Evolutionary conservation across 2,888 invertebrate species (phyloP).

Genomic region (Drosophila cognata): DNA sequence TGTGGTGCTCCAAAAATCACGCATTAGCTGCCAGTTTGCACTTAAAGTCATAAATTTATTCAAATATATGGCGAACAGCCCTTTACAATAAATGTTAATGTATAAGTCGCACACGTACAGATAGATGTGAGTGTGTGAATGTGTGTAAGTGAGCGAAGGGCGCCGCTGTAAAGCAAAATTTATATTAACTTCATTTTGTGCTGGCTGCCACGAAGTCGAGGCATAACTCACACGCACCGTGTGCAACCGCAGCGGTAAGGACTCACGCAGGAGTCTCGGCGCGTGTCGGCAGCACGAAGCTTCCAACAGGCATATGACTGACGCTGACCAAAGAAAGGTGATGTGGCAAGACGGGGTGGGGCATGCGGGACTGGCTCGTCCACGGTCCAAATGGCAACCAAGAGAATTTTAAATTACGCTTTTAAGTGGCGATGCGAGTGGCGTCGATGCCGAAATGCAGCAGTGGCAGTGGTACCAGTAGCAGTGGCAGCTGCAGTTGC

Average conservation of each 20-base stretch:
- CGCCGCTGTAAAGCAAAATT: slow-evolving; percentile 67
- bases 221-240: slow-evolving; percentile 79
- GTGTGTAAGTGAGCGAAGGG: slow-evolving; percentile 20
- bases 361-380: slow-evolving; percentile 13
- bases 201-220: slow-evolving; percentile 63
- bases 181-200: slow-evolving; percentile 76
- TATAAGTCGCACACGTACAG: slow-evolving; percentile 53
- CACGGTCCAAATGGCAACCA: slow-evolving; percentile 72
- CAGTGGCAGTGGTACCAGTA: slow-evolving; percentile 28
- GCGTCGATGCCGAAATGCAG: slow-evolving; percentile 69
- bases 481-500: slow-evolving; percentile 31
- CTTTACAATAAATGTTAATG: slow-evolving; percentile 25
- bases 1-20: slow-evolving; percentile 65
- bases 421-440: slow-evolving; percentile 72
- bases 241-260: slow-evolving; percentile 61
- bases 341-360: background rate
- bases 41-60: slow-evolving; percentile 80
- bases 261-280: slow-evolving; percentile 39
- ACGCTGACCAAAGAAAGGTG: slow-evolving; percentile 62
- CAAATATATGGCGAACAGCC: slow-evolving; percentile 60
- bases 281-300: slow-evolving; percentile 51
- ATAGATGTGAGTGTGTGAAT: background rate
- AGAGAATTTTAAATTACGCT: slow-evolving; percentile 80
- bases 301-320: slow-evolving; percentile 65
- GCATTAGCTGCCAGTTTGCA: slow-evolving; percentile 78